phyloP scores from a whole-genome alignment of 2,113 vertebrate species.

The Leptobrachium leishanense region DNA sequence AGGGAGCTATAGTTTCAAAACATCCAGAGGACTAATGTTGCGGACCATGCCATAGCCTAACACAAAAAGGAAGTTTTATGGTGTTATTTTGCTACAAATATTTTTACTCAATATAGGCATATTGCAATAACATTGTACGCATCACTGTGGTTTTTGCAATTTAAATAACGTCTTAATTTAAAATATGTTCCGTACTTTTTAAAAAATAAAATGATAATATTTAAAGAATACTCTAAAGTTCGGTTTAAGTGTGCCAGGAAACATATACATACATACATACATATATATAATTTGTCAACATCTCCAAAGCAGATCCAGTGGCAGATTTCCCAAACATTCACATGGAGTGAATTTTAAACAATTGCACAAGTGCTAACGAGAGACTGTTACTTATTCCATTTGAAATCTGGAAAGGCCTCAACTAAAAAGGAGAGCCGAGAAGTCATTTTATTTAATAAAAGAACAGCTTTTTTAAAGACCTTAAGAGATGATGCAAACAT shows the following conservation, averaged over 20 bases:
- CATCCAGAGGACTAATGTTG: no score
- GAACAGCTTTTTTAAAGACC: conserved; percentile 1
- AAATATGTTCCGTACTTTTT: no score
- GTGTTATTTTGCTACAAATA: no score
- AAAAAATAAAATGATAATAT: no score
- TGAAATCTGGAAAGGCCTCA: conserved; percentile 8
- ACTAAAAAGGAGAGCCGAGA: neutral
- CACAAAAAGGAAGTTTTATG: no score
- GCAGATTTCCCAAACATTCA: neutral
- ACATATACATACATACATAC: neutral
- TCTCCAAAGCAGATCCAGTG: conserved; percentile 20
- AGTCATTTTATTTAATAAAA: conserved; percentile 23
- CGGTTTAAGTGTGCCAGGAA: neutral
- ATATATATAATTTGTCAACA: conserved; percentile 23
- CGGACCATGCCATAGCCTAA: no score
- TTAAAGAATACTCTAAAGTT: neutral
- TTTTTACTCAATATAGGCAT: no score
- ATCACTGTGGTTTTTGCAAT: no score
- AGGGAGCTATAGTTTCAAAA: no score
- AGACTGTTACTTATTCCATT: conserved; percentile 29
- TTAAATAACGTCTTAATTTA: no score
- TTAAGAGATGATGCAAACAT: neutral
- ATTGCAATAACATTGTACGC: no score
- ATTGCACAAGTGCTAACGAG: conserved; percentile 37
- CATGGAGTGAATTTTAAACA: conserved; percentile 27